Evolutionary conservation across 1,140 invertebrate genomes (phyloP), one percentile per base, ranked within the genome.

Genomic region (Colletes gigas): DNA sequence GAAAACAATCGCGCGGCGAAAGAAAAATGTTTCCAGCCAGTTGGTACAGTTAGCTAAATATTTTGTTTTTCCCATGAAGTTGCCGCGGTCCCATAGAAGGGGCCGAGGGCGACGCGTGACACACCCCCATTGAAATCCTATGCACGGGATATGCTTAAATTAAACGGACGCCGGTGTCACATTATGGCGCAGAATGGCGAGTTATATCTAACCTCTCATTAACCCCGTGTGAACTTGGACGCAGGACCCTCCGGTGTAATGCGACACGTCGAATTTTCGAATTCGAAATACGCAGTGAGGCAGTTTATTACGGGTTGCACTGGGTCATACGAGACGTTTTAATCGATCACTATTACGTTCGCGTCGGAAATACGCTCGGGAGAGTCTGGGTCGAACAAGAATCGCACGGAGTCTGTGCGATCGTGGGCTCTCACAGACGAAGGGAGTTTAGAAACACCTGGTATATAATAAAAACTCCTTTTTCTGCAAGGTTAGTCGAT

Each of bases 121-220:
- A 92, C 91, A 91, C 91, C 92, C 91, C 89, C 91, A 90, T 92
- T 90, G 84, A 91, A 90, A 88, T 88, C 80, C 82, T 87, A 79
- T 90, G 81, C 87, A 88, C 87, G 84, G 89, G 88, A 91, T 91
- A 91, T 90, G 90, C 91, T 93, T 90, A 91, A 90, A 90, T 93
- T 93, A 93, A 93, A 93, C 89, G 90, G 88, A 88, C 86, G 88
- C 88, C 82, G 84, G 90, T 92, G 89, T 91, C 86, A 79, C 89
- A 90, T 90, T 92, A 91, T 90, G 73, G 74, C 71, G 54, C 69
- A 83, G 88, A 90, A 90, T 90, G 83, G 86, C 90, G 90, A 91
- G 91, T 93, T 93, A 93, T 93, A 93, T 90, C 91, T 93, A 93
- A 93, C 93, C 93, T 92, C 89, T 93, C 87, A 93, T 93, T 93